phyloP scores from a whole-genome alignment of 2,888 invertebrate species.

The Muscina levida region DNA sequence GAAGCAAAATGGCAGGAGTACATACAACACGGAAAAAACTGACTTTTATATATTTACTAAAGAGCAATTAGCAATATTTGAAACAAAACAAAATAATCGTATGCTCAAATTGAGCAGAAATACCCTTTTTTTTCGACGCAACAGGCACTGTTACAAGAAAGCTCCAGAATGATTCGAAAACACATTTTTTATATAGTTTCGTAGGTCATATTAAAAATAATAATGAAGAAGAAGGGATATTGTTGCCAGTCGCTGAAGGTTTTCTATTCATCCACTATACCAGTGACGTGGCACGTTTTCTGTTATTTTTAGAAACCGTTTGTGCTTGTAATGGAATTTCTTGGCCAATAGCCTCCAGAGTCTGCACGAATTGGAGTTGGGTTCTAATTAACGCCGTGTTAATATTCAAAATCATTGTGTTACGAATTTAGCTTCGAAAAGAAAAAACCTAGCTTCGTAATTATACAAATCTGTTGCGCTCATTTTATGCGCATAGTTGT shows the following conservation, averaged over 20 bases:
- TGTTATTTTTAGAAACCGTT: background rate
- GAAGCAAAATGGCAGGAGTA: background rate
- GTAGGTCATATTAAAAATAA: background rate
- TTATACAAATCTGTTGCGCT: too few species aligned
- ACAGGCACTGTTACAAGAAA: background rate
- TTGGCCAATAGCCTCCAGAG: background rate
- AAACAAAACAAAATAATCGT: background rate
- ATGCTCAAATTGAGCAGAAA: background rate
- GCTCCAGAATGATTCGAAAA: background rate
- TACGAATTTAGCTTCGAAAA: too few species aligned
- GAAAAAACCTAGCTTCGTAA: too few species aligned
- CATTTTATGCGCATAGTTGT: too few species aligned
- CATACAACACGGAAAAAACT: background rate
- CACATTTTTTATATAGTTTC: background rate
- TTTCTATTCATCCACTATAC: background rate
- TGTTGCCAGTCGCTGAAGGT: background rate
- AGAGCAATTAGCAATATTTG: background rate
- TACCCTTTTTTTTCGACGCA: conserved; percentile 5
- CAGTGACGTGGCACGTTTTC: background rate
- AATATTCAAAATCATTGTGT: too few species aligned
- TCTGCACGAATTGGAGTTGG: too few species aligned
- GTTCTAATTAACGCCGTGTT: too few species aligned
- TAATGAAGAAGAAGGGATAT: background rate
- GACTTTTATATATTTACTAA: background rate
- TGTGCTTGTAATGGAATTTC: background rate